These are phyloP conservation scores for Pristionchus fissidentatus DNA, from an alignment of 2,888 invertebrate genomes.

Conservation along the genomic window DNA sequence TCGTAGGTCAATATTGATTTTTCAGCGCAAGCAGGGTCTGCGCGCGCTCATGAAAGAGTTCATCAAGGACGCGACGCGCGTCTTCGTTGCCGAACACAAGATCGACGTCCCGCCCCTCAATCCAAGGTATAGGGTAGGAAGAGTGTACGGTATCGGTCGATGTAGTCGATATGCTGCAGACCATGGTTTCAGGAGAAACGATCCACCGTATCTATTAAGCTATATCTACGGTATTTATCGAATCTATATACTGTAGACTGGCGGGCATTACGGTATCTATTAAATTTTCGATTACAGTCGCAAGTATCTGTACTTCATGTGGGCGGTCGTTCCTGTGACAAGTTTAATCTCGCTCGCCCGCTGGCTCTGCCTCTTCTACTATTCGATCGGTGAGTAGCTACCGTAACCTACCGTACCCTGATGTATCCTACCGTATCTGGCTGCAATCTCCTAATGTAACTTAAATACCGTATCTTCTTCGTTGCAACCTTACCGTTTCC, in stretches of 20 bases:
- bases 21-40: slow-evolving; percentile 62
- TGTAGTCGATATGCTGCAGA: no score
- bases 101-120: slow-evolving; percentile 53
- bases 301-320: slow-evolving; percentile 52
- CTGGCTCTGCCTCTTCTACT: slow-evolving; percentile 73
- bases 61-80: slow-evolving; percentile 72
- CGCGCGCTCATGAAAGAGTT: slow-evolving; percentile 70
- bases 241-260: background rate
- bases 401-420: background rate
- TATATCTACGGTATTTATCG: background rate
- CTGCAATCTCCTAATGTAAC: no score
- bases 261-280: background rate
- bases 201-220: background rate
- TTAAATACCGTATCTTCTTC: background rate
- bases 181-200: background rate
- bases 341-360: slow-evolving; percentile 58
- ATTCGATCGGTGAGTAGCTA: slow-evolving; percentile 62
- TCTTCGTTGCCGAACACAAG: slow-evolving; percentile 59
- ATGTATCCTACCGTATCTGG: background rate
- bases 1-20: background rate
- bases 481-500: background rate
- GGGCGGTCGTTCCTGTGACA: slow-evolving; percentile 60
- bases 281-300: slow-evolving; percentile 38
- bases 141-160: background rate
- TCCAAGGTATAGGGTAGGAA: slow-evolving; percentile 11